Evolutionary conservation across 1,140 invertebrate species (phyloP), one percentile per base, ranked within the genome.

Genomic region (Melanaphis sacchari): DNA sequence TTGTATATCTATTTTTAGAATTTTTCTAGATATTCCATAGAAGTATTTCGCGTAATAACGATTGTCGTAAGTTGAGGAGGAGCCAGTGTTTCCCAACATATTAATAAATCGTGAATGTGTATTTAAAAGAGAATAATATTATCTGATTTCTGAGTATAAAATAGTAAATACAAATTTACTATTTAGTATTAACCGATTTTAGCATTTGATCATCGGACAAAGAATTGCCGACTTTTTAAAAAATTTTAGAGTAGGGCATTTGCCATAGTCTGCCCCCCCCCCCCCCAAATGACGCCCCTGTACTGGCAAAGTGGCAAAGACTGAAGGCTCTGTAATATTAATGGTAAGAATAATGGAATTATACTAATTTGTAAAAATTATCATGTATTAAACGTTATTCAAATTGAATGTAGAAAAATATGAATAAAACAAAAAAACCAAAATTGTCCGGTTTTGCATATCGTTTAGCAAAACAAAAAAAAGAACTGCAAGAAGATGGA

Each of bases 41-140:
- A 81, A n/a, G 76, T 81, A 18, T n/a, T 81, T 81, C n/a, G 76
- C n/a, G 76, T 81, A 81, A 81, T 81, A 81, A 38, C 76, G 76
- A 81, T 81, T 81, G n/a, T 36, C 76, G 22, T 81, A 81, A 81
- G 31, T 18, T 18, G 49, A 52, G 49, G 49, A 52, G 49, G 49
- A 52, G 49, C 49, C 49, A 81, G n/a, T 81, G n/a, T 36, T 81
- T 81, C 76, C 31, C n/a, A 36, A 36, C 18, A 82, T 22, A 24
- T 40, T 40, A 82, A 82, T 40, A 40, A 82, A 40, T 0, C 81
- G 21, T 38, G 24, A 40, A 38, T 81, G n/a, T 81, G 36, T 81
- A 36, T 15, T 81, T 36, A 81, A 81, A 38, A 36, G n/a, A 81
- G 1, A 66, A 31, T 26, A 40, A 40, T 40, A 38, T 82, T 40